Base-by-base conservation (phyloP, 2,113 vertebrate genomes). In the Cacatua alba region DNA sequence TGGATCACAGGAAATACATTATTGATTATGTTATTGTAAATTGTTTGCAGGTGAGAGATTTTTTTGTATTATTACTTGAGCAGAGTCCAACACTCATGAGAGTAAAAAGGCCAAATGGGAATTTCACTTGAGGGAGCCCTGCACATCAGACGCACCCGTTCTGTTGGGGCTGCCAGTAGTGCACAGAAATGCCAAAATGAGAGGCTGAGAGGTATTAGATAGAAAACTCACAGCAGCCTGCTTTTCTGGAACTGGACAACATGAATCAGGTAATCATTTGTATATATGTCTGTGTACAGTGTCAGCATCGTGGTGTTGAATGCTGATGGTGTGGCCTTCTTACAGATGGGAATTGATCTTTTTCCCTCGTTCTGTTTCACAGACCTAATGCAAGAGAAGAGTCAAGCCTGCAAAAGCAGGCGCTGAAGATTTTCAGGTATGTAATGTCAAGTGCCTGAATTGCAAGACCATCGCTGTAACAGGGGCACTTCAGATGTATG, bases 61-160 rank as follows among this genome's bases (percentile, higher is more conserved):
- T 78, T 78, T 94, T 95, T 93, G 10, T 95, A 29, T 92, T 93
- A 78, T 90, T 92, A 88, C 72, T 94, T 96, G 65, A 90, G 17
- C 86, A 96, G 88, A 88, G 41, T 68, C 55, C 76, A 92, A 51
- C 68, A 92, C 19, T 88, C 79, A 63, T 85, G 85, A 88, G 46
- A 88, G 91, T 95, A 88, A 78, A 93, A 90, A 93, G n/a, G 48
- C 39, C 26, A 74, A 75, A 83, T 55, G 78, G 62, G 52, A 93
- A 84, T 95, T 93, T 93, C 67, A 72, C 31, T 90, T 94, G 82
- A 57, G 81, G 94, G 64, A 96, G 24, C 35, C 67, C 67, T 89
- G 62, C 79, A 52, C 76, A n/a, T 90, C 68, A 94, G 71, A 86
- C 71, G 39, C 51, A 35, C 21, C 57, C 81, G 67, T 83, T 85